Evolutionary conservation across 92 coral and sea anemone genomes (phyloP), one percentile per base, ranked within the genome.

Genomic region (Actinostola sp.): DNA sequence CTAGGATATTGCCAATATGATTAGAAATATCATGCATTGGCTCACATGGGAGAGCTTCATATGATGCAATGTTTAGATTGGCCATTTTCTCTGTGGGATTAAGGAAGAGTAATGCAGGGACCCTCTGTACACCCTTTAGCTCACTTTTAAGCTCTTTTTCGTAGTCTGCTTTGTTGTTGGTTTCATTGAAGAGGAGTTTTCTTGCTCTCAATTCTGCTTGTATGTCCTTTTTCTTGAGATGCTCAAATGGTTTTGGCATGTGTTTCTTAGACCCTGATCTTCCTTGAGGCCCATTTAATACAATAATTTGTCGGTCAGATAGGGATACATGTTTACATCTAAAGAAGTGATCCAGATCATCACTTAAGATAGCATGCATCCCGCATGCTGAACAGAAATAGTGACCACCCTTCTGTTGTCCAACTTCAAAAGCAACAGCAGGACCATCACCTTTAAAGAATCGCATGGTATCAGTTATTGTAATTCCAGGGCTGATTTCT

Each of bases 1-100:
- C 36, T 34, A 82, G n/a, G n/a, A n/a, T n/a, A n/a, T n/a, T n/a
- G n/a, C n/a, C n/a, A n/a, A n/a, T n/a, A n/a, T n/a, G n/a, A 48
- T 53, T 72, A n/a, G 71, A 62, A 17, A 81, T 31, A 44, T 80
- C 72, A 25, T 82, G 82, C 55, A 82, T 70, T 9, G 87, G 82
- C 42, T 82, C 82, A 31, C 74, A 83, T 20, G 78, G 66, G 15
- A 83, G 72, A 3, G 56, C 61, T 60, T 76, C 79, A 52, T 83
- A 83, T 43, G 44, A 16, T 23, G 21, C 48, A 10, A 68, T 76
- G 57, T 48, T 34, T 10, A 78, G 57, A 33, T 36, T 43, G 0
- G 42, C 69, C 30, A 78, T 27, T 23, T 34, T 5, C 34, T 20
- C n/a, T 13, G 15, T 25, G 2, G 83, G 83, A 32, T 43, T 27